phyloP scores from a whole-genome alignment of 2,797 vertebrate species.

The Chrosomus eos region DNA sequence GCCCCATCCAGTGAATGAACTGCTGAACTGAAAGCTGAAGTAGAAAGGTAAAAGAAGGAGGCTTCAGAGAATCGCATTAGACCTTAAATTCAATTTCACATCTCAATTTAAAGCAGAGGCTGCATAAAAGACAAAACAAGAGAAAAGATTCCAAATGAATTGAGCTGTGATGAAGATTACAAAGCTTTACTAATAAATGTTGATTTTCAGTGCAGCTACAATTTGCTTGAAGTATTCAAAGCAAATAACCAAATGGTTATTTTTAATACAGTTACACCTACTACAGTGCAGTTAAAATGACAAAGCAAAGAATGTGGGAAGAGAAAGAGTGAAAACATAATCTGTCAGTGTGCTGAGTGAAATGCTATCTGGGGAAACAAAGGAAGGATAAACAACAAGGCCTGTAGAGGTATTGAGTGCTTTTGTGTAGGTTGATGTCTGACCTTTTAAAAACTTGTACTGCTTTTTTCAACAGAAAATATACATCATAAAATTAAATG shows the following conservation, averaged over 20 bases:
- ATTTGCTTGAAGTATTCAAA: background rate
- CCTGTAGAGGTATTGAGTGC: conserved; percentile 55
- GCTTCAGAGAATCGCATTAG: conserved; percentile 14
- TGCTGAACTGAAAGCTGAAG: conserved; percentile 89
- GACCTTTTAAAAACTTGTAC: conserved; percentile 30
- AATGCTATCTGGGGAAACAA: conserved; percentile 20
- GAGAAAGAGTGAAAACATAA: background rate
- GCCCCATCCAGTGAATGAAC: conserved; percentile 95
- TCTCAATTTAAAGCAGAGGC: conserved; percentile 14
- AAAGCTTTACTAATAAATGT: background rate
- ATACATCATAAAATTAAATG: conserved; percentile 7
- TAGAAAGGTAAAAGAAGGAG: background rate
- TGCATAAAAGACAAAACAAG: background rate
- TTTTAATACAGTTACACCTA: conserved; percentile 1
- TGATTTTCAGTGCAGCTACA: conserved; percentile 1
- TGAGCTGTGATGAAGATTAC: background rate
- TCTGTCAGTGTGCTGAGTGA: conserved; percentile 11
- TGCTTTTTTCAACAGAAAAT: background rate
- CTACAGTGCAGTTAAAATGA: background rate
- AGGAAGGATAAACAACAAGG: conserved; percentile 66
- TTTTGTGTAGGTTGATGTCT: conserved; percentile 70
- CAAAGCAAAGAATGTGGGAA: conserved; percentile 6
- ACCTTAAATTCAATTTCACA: conserved; percentile 15
- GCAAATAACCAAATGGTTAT: background rate
- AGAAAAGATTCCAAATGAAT: background rate